phyloP scores from a whole-genome alignment of 2,797 vertebrate genomes.

The Neomorphus geoffroyi region DNA sequence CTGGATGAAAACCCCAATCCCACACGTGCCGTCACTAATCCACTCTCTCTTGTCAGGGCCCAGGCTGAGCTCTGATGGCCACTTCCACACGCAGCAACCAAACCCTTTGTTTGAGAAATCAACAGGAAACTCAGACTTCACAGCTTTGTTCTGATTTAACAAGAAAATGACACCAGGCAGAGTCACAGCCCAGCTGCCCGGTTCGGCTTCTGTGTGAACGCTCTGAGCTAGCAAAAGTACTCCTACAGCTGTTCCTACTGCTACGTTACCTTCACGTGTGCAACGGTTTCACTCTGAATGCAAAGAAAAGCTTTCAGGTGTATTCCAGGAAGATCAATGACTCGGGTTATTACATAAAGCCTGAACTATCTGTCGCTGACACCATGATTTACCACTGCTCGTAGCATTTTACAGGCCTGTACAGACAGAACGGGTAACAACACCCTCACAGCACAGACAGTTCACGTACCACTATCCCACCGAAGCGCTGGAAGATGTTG shows the following conservation, averaged over 20 bases:
- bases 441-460: neutral
- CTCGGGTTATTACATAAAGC: neutral
- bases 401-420: neutral
- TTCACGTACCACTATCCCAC: conserved; percentile 93
- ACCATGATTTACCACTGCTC: neutral
- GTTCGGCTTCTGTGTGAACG: neutral
- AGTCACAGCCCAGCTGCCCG: neutral
- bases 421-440: neutral
- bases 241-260: neutral
- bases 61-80: neutral
- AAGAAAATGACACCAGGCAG: neutral
- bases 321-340: neutral
- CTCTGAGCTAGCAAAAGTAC: neutral
- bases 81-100: neutral
- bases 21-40: neutral
- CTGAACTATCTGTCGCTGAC: neutral
- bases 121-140: neutral
- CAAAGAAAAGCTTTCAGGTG: neutral
- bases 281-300: neutral
- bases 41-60: neutral
- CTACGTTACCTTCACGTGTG: neutral
- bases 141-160: neutral
- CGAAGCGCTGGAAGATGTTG: conserved; percentile 97
- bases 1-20: neutral
- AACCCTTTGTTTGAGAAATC: neutral